Conservation (phyloP, 2,113 vertebrate species). For the Pluvialis apricaria region DNA sequence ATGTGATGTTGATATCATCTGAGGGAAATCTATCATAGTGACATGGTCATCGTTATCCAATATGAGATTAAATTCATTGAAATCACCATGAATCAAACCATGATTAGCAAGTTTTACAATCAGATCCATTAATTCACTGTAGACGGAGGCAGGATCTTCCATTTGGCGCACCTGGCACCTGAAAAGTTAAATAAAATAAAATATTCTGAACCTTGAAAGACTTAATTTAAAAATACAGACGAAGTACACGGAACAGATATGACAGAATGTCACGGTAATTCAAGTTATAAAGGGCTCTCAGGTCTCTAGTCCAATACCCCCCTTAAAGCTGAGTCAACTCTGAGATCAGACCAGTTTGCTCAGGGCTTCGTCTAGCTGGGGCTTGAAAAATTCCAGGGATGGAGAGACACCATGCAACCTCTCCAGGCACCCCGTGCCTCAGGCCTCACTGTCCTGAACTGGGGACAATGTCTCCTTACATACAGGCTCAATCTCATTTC, state of each 20-base stretch:
- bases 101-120: constrained; percentile 93
- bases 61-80: constrained; percentile 98
- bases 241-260: rapidly evolving
- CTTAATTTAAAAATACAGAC: background rate
- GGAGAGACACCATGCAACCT: background rate
- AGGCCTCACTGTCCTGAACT: background rate
- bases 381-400: background rate
- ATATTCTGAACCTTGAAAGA: background rate
- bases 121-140: constrained; percentile 94
- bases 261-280: background rate
- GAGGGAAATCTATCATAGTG: constrained; percentile 98
- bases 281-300: background rate
- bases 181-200: background rate
- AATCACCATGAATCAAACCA: constrained; percentile 96
- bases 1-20: constrained; percentile 97
- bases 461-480: background rate
- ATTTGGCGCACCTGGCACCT: constrained; percentile 89
- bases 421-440: background rate
- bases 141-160: constrained; percentile 86
- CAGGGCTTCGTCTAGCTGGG: background rate
- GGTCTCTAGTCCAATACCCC: background rate
- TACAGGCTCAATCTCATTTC: background rate
- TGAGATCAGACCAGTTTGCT: background rate
- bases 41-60: constrained; percentile 87
- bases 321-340: background rate